A percentile compares a stretch with the other conserved stretches of the same genome.
These are phyloP conservation scores for Phalacrocorax carbo DNA, from an alignment of 2,113 vertebrate species.

Conservation along the genomic window DNA sequence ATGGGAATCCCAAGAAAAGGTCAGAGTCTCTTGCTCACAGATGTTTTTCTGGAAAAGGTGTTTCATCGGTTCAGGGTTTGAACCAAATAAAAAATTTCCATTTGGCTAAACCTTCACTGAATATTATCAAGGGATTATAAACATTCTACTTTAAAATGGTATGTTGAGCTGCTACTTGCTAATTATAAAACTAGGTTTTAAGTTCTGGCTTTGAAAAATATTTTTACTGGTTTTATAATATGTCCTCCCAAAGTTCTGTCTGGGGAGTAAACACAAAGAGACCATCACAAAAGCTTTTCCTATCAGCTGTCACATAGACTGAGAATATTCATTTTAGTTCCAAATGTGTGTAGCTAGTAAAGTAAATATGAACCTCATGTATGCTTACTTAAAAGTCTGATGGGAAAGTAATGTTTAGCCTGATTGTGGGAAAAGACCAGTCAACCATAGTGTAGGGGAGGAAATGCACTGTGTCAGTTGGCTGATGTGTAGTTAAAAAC, in stretches of 20 bases:
- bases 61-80: not conserved
- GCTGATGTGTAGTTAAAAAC: not conserved
- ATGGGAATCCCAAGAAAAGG: not conserved
- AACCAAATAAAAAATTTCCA: not conserved
- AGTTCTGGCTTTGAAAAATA: not conserved
- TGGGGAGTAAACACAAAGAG: not conserved
- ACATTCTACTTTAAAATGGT: not conserved
- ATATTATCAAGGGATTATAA: not conserved
- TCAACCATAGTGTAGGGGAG: not conserved
- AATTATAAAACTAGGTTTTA: not conserved
- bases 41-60: not conserved
- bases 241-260: not conserved
- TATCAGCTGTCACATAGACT: not conserved
- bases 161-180: not conserved
- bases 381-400: not conserved
- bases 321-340: not conserved
- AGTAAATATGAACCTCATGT: not conserved
- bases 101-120: not conserved
- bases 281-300: not conserved
- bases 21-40: not conserved
- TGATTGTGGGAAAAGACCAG: not conserved
- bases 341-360: not conserved
- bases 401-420: not conserved
- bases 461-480: not conserved
- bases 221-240: not conserved